Percentiles rank a stretch among this genome's conserved stretches.
Evolutionary conservation across 2,797 vertebrate species (phyloP).

Genomic region (Enteromius paludinosus): DNA sequence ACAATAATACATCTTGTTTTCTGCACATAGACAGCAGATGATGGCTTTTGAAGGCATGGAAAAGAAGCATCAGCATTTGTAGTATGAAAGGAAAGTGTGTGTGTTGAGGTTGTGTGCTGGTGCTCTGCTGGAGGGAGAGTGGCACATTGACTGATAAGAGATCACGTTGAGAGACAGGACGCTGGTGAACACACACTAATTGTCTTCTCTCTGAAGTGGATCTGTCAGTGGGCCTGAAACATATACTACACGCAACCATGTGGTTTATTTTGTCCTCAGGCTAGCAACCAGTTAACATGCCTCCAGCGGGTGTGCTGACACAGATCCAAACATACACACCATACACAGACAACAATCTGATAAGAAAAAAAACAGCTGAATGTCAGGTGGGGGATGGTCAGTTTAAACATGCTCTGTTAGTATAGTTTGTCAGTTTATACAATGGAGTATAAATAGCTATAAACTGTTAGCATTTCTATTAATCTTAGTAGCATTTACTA

Average conservation of each 20-base stretch:
- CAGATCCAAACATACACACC: constrained; percentile 19
- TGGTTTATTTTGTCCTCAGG: constrained; percentile 32
- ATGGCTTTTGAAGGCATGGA: constrained; percentile 34
- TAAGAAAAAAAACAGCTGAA: constrained; percentile 12
- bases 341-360: constrained; percentile 27
- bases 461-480: background rate
- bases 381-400: constrained; percentile 13
- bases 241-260: constrained; percentile 27
- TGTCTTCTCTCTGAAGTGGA: constrained; percentile 43
- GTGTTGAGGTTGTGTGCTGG: background rate
- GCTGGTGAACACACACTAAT: constrained; percentile 34
- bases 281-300: constrained; percentile 12
- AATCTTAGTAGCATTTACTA: background rate
- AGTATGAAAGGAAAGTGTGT: background rate
- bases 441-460: background rate
- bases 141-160: constrained; percentile 48
- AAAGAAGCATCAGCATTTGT: constrained; percentile 14
- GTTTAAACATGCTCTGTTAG: background rate
- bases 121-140: constrained; percentile 22
- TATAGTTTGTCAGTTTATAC: background rate
- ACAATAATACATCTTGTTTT: background rate
- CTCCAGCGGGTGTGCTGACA: constrained; percentile 13
- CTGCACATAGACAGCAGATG: constrained; percentile 8
- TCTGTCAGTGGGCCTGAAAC: constrained; percentile 41
- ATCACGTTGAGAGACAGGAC: constrained; percentile 33